Base-by-base conservation (phyloP, 2,888 invertebrate genomes). In the Aspidiotus destructor region DNA sequence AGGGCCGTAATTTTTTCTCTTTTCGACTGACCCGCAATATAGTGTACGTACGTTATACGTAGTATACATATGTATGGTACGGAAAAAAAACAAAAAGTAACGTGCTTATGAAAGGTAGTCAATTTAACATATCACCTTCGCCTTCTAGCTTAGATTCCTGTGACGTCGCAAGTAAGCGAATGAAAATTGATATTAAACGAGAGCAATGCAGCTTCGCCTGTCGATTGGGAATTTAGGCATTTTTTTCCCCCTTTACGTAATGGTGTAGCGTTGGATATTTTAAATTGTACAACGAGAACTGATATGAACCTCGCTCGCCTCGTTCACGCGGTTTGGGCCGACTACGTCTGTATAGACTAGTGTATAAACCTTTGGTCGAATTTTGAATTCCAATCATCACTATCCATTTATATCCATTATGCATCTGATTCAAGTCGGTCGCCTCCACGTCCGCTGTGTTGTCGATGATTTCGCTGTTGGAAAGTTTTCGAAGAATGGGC, bases 311-410 rank as follows among this genome's bases (percentile, higher is more conserved):
- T 2, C 9, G 48, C 6, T 11, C 10, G 1, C 16, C n/a, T 2
- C 9, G 48, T n/a, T 11, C 10, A 48, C 11, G 55, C 8, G 63
- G 41, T 17, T 3, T 9, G 17, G 28, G 60, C 5, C 11, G 61
- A 16, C n/a, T 11, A 48, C 6, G 48, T n/a, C 11, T n/a, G 2
- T n/a, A 48, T 3, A 8, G 8, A 13, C 48, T 44, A 3, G 48
- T 48, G 6, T n/a, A 11, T 11, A n/a, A 11, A 11, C 41, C 11
- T 41, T 60, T 60, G 58, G 58, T 67, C 60, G 60, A 67, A 67
- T 67, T 67, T 48, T 52, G 58, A 67, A 67, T 67, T 67, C 48
- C 67, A 67, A 67, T 67, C 67, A 67, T 67, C 58, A 67, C 60
- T 60, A 67, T 61, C 61, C 61, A 61, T 67, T 67, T 67, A 67